Percentiles rank a stretch among this genome's conserved stretches.
phyloP scores from a whole-genome alignment of 1,140 invertebrate genomes.

The Armadillidium nasatum region DNA sequence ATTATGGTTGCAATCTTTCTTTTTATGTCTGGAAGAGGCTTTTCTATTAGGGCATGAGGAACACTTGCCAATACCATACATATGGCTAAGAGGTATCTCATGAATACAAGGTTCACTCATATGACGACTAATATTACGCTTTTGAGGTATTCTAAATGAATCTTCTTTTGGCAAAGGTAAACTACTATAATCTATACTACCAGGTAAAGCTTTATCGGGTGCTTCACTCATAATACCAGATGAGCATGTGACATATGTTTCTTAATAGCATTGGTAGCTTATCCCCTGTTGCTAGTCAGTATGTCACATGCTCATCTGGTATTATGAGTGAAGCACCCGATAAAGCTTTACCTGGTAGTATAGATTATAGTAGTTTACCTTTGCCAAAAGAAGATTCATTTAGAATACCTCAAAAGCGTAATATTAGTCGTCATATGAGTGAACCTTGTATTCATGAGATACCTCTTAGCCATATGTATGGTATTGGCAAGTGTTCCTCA shows the following conservation, averaged over 20 bases:
- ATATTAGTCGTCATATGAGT: constrained; percentile 7
- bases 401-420: neutral
- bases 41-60: neutral
- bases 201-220: neutral
- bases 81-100: neutral
- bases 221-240: neutral
- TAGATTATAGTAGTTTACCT: constrained; percentile 4
- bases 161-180: neutral
- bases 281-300: constrained; percentile 2
- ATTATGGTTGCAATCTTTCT: neutral
- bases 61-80: neutral
- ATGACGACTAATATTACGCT: constrained; percentile 2
- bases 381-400: neutral
- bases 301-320: neutral
- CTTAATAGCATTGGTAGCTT: neutral
- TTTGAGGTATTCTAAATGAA: neutral
- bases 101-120: constrained; percentile 1
- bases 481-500: neutral
- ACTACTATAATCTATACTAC: constrained; percentile 4
- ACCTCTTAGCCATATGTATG: neutral
- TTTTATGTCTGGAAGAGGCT: neutral
- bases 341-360: constrained; percentile 1
- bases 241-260: neutral
- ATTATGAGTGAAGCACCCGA: neutral
- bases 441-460: constrained; percentile 1